Base-by-base conservation (phyloP, 1,140 invertebrate genomes). In the Himalopsyche phryganea region DNA sequence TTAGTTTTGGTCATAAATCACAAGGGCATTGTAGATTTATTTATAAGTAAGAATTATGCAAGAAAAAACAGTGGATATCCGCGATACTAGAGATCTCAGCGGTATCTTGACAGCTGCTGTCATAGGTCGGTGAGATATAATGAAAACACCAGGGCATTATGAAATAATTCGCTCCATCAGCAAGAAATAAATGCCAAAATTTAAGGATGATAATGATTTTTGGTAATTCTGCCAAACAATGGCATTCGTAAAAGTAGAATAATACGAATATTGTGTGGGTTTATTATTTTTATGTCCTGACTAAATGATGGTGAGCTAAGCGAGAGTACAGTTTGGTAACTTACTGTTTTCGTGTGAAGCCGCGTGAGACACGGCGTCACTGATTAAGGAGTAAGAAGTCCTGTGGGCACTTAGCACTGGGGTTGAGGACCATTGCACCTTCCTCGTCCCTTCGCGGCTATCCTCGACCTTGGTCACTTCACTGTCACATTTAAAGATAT, bases 321-420 rank as follows among this genome's bases (percentile, higher is more conserved):
- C n/a, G n/a, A n/a, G n/a, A n/a, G n/a, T n/a, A n/a, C n/a, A n/a
- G n/a, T 6, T 44, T 33, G 23, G 28, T 44, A 17, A 56, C 60
- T 63, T 41, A 63, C 60, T 63, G 46, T 40, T 35, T 18, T 63
- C 60, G 36, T 58, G 44, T 23, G 38, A 50, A 18, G 50, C 60
- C 42, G 53, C 60, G 15, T 51, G 58, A 28, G 50, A 32, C 42
- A 48, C 58, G 6, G 60, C 60, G 14, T 63, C 60, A 10, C 50
- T 58, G 36, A 63, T 20, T 38, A 63, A 36, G 14, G 60, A 63
- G 28, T 63, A 63, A 11, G 51, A 15, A 18, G 19, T 32, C 46
- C 23, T 41, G 7, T n/a, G 19, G 46, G 14, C 32, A 13, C 36
- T 32, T 7, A 14, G 9, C 18, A n/a, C 32, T 1, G 36, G 10